phyloP scores from a whole-genome alignment of 1,140 invertebrate genomes.

The Drosophila saltans region DNA sequence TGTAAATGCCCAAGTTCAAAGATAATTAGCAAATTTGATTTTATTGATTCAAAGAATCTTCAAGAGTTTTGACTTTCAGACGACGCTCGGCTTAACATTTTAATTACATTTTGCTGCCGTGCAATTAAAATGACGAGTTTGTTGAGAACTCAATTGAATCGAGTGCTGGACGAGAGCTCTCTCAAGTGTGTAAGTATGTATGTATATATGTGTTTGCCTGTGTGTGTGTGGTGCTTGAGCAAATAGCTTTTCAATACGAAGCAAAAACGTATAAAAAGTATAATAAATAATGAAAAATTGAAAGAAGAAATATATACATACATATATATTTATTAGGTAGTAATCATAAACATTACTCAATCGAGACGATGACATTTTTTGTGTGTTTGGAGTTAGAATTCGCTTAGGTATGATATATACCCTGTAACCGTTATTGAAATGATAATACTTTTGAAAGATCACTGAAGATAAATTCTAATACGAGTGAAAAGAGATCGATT shows the following conservation, averaged over 20 bases:
- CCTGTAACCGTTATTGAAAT: background rate
- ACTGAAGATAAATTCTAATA: no score
- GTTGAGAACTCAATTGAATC: background rate
- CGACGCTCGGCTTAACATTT: constrained; percentile 26
- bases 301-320: background rate
- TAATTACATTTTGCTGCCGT: constrained; percentile 63
- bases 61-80: constrained; percentile 7
- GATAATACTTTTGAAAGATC: no score
- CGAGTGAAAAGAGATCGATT: no score
- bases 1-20: background rate
- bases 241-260: background rate
- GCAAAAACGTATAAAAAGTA: background rate
- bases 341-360: constrained; percentile 5
- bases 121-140: constrained; percentile 46
- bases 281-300: background rate
- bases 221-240: background rate
- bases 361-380: constrained; percentile 1
- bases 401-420: background rate
- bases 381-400: background rate
- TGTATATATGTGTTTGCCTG: background rate
- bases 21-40: constrained; percentile 9
- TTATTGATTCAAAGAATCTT: constrained; percentile 3
- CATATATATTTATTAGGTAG: background rate
- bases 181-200: background rate
- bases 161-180: constrained; percentile 8